These are phyloP conservation scores for Onthophagus taurus DNA, from an alignment of 1,140 invertebrate species.

Conservation along the genomic window DNA sequence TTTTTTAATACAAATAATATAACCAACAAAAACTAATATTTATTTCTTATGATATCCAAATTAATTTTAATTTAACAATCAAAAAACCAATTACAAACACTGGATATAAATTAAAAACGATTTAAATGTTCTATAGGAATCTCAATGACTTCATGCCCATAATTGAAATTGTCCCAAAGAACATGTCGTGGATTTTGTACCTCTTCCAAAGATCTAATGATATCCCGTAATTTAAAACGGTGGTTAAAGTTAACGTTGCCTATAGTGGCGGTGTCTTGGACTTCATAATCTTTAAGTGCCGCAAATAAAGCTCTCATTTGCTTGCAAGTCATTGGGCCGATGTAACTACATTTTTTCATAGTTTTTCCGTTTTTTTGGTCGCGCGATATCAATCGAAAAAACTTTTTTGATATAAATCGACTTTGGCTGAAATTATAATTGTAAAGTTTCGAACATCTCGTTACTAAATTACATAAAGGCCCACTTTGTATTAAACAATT, in stretches of 20 bases:
- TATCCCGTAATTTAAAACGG: constrained; percentile 8
- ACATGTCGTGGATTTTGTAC: constrained; percentile 10
- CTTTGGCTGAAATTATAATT: constrained; percentile 13
- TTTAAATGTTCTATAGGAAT: constrained; percentile 3
- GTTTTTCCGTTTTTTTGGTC: constrained; percentile 1
- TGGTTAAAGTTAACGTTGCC: constrained; percentile 13
- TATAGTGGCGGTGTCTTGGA: constrained; percentile 11
- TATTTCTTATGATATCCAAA: too few species aligned
- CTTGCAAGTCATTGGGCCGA: constrained; percentile 12
- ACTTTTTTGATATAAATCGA: constrained; percentile 15
- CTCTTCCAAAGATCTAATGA: constrained; percentile 8
- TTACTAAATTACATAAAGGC: constrained; percentile 13
- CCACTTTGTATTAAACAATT: constrained; percentile 9
- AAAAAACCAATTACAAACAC: too few species aligned
- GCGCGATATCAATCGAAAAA: constrained; percentile 13
- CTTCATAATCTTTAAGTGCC: constrained; percentile 8
- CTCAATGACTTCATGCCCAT: background rate
- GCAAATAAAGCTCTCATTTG: constrained; percentile 13
- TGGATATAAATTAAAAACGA: too few species aligned
- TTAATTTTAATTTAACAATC: too few species aligned
- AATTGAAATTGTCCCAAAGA: constrained; percentile 12
- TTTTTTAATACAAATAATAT: too few species aligned
- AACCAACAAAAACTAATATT: too few species aligned
- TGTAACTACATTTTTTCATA: constrained; percentile 14
- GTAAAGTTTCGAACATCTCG: constrained; percentile 10